Evolutionary conservation across 2,113 vertebrate genomes (phyloP).

Genomic region (Crotalus tigris): DNA sequence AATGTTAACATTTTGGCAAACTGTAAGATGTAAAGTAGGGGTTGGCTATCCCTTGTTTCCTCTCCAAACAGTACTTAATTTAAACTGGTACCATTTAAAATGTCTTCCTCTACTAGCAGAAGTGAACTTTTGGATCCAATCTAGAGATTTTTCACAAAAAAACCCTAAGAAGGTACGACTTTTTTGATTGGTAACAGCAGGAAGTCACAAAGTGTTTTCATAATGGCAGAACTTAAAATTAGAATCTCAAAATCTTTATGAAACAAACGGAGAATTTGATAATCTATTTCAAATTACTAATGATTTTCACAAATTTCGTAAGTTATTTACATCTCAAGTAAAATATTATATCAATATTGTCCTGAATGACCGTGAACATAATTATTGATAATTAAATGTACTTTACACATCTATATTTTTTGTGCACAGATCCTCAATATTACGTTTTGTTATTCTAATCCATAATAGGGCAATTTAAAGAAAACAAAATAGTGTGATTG

Average conservation of each 20-base stretch:
- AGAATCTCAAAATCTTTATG: neutral
- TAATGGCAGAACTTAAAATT: neutral
- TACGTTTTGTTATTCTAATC: neutral
- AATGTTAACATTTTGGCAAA: neutral
- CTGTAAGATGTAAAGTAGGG: neutral
- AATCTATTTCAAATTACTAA: neutral
- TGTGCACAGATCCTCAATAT: neutral
- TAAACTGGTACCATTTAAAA: neutral
- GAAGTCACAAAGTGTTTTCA: neutral
- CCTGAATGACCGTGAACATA: neutral
- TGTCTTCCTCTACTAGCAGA: no score
- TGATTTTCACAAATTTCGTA: neutral
- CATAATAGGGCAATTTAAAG: neutral
- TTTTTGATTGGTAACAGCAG: neutral
- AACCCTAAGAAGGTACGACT: neutral
- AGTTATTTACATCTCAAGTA: neutral
- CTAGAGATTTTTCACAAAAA: neutral
- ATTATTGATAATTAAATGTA: neutral
- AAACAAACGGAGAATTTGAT: neutral
- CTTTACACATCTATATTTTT: neutral
- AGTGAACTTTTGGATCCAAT: neutral
- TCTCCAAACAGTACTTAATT: neutral
- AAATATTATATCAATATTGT: neutral
- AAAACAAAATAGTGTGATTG: neutral
- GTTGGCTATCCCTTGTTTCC: neutral